These are phyloP conservation scores for Orycteropus afer DNA, from an alignment of 2,113 vertebrate genomes.

Conservation along the genomic window DNA sequence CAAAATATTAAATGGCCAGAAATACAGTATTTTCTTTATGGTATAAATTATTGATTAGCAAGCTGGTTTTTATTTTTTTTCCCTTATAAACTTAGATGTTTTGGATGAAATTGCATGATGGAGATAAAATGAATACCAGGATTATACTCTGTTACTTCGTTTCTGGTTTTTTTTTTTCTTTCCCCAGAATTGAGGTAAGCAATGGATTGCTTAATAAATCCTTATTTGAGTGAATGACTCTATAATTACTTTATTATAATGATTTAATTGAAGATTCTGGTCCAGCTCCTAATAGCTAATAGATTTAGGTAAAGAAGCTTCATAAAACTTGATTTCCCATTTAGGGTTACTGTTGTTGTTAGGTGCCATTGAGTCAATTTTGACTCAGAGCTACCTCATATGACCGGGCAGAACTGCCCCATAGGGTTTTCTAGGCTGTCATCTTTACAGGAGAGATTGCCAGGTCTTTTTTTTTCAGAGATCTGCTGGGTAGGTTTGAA, in stretches of 20 bases:
- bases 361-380: no score
- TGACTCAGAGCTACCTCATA: no score
- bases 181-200: not conserved
- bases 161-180: slow-evolving; percentile 33
- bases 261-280: not conserved
- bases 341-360: no score
- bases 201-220: slow-evolving; percentile 8
- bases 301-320: slow-evolving; percentile 37
- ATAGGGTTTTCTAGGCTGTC: no score
- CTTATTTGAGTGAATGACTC: not conserved
- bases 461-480: no score
- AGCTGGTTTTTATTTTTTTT: not conserved
- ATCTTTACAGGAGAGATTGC: no score
- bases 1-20: slow-evolving; percentile 21
- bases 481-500: no score
- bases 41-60: slow-evolving; percentile 8
- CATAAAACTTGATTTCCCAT: not conserved
- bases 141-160: not conserved
- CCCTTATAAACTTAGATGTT: slow-evolving; percentile 6
- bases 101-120: not conserved
- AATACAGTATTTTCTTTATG: not conserved
- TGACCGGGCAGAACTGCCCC: no score
- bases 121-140: not conserved
- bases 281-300: not conserved
- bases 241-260: not conserved